Evolutionary conservation across 2,888 invertebrate genomes (phyloP).

Genomic region (Choreutis nemorana): DNA sequence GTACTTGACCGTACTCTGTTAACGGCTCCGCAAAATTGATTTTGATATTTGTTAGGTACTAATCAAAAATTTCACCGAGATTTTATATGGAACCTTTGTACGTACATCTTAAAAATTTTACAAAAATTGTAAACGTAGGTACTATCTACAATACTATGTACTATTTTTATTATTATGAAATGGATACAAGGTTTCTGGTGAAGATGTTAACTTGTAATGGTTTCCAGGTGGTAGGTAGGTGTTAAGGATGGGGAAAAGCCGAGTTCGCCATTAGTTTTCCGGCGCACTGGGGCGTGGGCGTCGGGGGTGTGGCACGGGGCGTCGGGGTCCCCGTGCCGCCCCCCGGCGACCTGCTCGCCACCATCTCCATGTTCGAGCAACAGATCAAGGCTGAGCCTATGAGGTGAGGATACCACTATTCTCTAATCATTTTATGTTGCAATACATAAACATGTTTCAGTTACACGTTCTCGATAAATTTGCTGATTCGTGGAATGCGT

Average conservation of each 20-base stretch:
- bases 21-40: no score
- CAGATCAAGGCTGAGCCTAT: slow-evolving; percentile 76
- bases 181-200: no score
- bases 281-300: slow-evolving; percentile 70
- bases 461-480: not conserved
- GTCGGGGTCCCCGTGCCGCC: slow-evolving; percentile 69
- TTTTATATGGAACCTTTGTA: no score
- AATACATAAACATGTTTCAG: no score
- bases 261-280: slow-evolving; percentile 66
- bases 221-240: slow-evolving; percentile 52
- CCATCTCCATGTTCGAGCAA: slow-evolving; percentile 74
- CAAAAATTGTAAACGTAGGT: no score
- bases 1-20: no score
- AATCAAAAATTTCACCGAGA: no score
- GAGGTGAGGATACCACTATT: slow-evolving; percentile 59
- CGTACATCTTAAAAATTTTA: no score
- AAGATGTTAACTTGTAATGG: not conserved
- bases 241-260: slow-evolving; percentile 65
- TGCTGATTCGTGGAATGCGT: slow-evolving; percentile 7
- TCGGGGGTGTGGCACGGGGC: slow-evolving; percentile 69
- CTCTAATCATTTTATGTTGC: no score
- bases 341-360: slow-evolving; percentile 70
- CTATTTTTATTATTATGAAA: no score
- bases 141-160: no score
- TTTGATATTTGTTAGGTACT: no score